A percentile compares a stretch with the other conserved stretches of the same genome.
Evolutionary conservation across 2,113 vertebrate genomes (phyloP).

Genomic region (Anoplopoma fimbria): DNA sequence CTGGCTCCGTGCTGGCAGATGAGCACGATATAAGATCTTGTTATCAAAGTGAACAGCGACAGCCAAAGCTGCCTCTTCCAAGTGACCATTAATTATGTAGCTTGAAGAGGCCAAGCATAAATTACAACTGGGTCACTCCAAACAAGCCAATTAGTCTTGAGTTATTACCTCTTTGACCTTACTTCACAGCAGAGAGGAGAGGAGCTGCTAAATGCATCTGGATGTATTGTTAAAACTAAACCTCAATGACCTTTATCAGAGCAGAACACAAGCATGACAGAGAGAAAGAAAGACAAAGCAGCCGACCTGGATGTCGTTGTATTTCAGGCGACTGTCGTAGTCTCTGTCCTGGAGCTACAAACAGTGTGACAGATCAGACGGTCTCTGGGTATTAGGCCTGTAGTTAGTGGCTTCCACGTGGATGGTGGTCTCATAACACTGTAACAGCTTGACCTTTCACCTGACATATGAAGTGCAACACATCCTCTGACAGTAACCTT

Average conservation of each 20-base stretch:
- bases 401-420: constrained; percentile 53
- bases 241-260: constrained; percentile 63
- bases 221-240: constrained; percentile 38
- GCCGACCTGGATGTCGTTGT: not conserved
- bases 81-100: constrained; percentile 59
- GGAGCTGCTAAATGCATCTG: constrained; percentile 3
- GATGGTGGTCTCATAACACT: constrained; percentile 33
- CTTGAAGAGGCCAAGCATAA: constrained; percentile 41
- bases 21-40: constrained; percentile 63
- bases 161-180: constrained; percentile 57
- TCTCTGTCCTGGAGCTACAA: constrained; percentile 8
- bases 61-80: constrained; percentile 57
- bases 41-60: constrained; percentile 46
- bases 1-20: constrained; percentile 59
- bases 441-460: constrained; percentile 57
- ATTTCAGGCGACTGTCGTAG: not conserved
- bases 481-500: constrained; percentile 52
- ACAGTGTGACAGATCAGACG: constrained; percentile 24
- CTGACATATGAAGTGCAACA: constrained; percentile 46
- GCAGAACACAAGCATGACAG: constrained; percentile 28
- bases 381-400: constrained; percentile 33
- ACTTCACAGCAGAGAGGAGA: constrained; percentile 28
- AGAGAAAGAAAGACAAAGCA: constrained; percentile 16
- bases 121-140: constrained; percentile 37
- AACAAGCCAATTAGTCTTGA: constrained; percentile 58